Evolutionary conservation across 2,888 invertebrate genomes (phyloP).

Genomic region (Stramonita haemastoma): DNA sequence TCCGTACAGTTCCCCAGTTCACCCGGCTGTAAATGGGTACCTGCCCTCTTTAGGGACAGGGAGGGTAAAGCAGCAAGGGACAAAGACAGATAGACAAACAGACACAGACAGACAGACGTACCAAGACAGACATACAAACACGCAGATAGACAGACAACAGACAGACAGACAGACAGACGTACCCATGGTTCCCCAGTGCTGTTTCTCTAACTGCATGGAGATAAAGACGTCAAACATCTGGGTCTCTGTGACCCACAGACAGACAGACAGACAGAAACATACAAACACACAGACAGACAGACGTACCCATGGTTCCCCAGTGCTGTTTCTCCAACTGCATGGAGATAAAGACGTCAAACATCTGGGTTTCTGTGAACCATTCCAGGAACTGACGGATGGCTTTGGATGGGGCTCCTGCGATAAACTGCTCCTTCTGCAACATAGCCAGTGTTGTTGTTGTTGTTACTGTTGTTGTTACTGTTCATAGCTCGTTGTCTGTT

Average conservation of each 20-base stretch:
- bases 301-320: slow-evolving; percentile 58
- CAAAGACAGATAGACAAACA: too few relatives aligned
- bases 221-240: slow-evolving; percentile 88
- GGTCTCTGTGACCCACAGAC: slow-evolving; percentile 90
- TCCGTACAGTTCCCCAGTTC: too few relatives aligned
- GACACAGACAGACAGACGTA: too few relatives aligned
- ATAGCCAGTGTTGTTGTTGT: neutral
- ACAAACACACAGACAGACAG: slow-evolving; percentile 3
- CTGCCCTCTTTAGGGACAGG: too few relatives aligned
- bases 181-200: neutral
- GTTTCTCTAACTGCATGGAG: slow-evolving; percentile 66
- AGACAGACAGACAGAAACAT: neutral
- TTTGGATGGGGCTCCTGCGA: slow-evolving; percentile 81
- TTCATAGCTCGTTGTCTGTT: too few relatives aligned
- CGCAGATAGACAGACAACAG: neutral
- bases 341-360: slow-evolving; percentile 85
- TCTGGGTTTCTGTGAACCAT: slow-evolving; percentile 92
- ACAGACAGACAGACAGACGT: slow-evolving; percentile 17
- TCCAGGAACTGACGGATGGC: slow-evolving; percentile 85
- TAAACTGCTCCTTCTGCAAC: slow-evolving; percentile 86
- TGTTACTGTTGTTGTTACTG: too few relatives aligned
- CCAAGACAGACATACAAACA: neutral
- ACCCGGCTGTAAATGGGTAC: too few relatives aligned
- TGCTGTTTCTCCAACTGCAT: slow-evolving; percentile 65
- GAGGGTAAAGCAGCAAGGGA: too few relatives aligned